Evolutionary conservation across 2,113 vertebrate genomes (phyloP).

Genomic region (Istiophorus platypterus): DNA sequence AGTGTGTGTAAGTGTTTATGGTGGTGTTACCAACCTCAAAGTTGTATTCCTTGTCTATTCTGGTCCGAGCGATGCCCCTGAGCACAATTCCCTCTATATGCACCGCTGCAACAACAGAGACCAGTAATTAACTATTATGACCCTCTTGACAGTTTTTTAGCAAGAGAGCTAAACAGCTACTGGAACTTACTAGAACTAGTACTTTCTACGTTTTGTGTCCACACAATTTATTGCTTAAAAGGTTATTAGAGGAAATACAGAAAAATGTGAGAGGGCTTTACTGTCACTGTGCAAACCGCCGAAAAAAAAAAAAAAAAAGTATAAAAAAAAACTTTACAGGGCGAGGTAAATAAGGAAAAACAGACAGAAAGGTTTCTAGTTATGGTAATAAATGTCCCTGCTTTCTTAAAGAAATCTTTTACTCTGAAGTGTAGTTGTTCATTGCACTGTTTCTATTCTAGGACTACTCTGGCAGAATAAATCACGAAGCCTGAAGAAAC

Average conservation of each 20-base stretch:
- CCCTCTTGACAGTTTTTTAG: neutral
- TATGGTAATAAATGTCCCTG: neutral
- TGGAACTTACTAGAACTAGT: neutral
- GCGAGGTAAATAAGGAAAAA: neutral
- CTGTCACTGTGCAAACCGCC: neutral
- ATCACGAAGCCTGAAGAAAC: neutral
- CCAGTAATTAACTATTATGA: neutral
- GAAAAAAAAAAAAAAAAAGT: neutral
- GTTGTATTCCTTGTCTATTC: slow-evolving; percentile 93
- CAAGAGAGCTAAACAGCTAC: neutral
- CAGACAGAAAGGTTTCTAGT: neutral
- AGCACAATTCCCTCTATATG: slow-evolving; percentile 94
- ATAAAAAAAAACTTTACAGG: neutral
- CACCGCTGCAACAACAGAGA: slow-evolving; percentile 84
- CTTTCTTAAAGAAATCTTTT: neutral
- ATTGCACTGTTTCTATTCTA: no score
- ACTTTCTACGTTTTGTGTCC: neutral
- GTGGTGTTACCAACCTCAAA: slow-evolving; percentile 88
- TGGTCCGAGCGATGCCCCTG: slow-evolving; percentile 89
- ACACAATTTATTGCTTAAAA: neutral
- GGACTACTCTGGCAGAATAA: neutral
- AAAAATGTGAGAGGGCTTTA: neutral
- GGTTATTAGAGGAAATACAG: no score
- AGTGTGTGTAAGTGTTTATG: neutral
- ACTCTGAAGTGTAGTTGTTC: neutral